Base-by-base conservation (phyloP, 2,113 vertebrate genomes). In the Leucopsar rothschildi region DNA sequence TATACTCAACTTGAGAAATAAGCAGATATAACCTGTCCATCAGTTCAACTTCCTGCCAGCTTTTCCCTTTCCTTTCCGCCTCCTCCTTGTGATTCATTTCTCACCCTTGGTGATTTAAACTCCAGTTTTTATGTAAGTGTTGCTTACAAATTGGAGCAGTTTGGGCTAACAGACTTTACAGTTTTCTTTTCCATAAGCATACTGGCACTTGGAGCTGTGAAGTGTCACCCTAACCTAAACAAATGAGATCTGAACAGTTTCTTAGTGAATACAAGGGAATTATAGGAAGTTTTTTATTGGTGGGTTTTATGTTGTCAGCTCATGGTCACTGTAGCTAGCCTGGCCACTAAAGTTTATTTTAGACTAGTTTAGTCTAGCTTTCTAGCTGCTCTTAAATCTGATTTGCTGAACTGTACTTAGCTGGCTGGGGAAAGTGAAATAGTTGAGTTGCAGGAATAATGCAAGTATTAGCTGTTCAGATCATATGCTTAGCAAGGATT, bases 361-460 rank as follows among this genome's bases (percentile, higher is more conserved):
- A 40, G 25, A 44, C 80, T 83, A 79, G 59, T 61, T 75, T 47
- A 53, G 28, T 60, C 47, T 61, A 19, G 33, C 50, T 76, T 97
- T 88, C 63, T 53, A 89, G 28, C 25, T 42, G 73, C 49, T 77
- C 88, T 85, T 59, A 69, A 57, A 86, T 66, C 70, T 94, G 61
- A 78, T 97, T 96, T 91, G 80, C 59, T 92, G 84, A 89, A 69
- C 63, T 59, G 20, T 86, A 22, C 68, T 97, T 59, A 69, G 11
- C 70, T 82, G 77, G 37, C 76, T 82, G 52, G 86, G 90, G 52
- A 88, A 86, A 90, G 70, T 18, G 11, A 96, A 96, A 65, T 59
- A 55, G 17, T 90, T 77, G 83, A 88, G 69, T 96, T 95, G 95
- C 95, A 97, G 91, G 96, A 95, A 66, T 60, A 56, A 77, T 70